Evolutionary conservation across 1,140 invertebrate genomes (phyloP).

Genomic region (Lordiphosa collinella): DNA sequence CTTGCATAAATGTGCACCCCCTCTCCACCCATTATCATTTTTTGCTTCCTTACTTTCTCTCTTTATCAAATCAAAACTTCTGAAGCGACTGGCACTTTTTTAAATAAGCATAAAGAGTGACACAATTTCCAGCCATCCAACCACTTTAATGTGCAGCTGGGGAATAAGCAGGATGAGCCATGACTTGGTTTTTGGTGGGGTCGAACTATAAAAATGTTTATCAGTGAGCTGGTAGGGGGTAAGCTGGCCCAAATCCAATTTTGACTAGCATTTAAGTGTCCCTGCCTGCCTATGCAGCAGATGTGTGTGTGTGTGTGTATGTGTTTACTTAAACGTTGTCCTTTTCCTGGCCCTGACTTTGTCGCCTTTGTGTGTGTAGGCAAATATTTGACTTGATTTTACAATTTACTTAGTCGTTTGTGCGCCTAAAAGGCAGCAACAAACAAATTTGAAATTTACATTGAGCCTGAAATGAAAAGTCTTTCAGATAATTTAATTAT

Average conservation of each 20-base stretch:
- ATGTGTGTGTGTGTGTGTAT: not conserved
- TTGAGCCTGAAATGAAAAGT: too few relatives aligned
- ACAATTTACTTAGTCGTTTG: too few relatives aligned
- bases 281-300: slow-evolving; percentile 46
- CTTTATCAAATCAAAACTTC: slow-evolving; percentile 75
- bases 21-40: not conserved
- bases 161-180: slow-evolving; percentile 66
- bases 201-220: slow-evolving; percentile 73
- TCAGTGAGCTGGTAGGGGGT: slow-evolving; percentile 21
- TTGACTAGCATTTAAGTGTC: slow-evolving; percentile 71
- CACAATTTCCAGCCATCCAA: slow-evolving; percentile 6
- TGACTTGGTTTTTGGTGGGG: slow-evolving; percentile 27
- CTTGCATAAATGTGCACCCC: slow-evolving; percentile 56
- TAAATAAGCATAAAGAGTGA: slow-evolving; percentile 71
- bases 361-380: not conserved
- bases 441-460: too few relatives aligned
- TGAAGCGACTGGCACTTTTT: slow-evolving; percentile 62
- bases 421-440: too few relatives aligned
- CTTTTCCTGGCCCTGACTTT: slow-evolving; percentile 5
- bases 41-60: slow-evolving; percentile 39
- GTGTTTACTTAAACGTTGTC: slow-evolving; percentile 32
- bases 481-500: too few relatives aligned
- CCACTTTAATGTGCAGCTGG: slow-evolving; percentile 64
- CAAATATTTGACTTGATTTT: not conserved
- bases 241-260: slow-evolving; percentile 70